phyloP scores from a whole-genome alignment of 1,140 invertebrate species.

The Aphaenogaster floridana region DNA sequence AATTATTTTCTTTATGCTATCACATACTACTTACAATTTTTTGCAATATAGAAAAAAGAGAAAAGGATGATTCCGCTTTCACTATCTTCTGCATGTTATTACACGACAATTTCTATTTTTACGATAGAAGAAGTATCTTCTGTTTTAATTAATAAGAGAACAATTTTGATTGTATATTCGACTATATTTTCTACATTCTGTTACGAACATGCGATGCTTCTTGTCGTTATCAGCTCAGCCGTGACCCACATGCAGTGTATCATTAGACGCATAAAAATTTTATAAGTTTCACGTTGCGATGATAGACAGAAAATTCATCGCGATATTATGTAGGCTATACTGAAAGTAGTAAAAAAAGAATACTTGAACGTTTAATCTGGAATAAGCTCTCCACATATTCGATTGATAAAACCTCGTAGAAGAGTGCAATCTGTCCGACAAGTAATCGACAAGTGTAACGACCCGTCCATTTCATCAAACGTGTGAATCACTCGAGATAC shows the following conservation, averaged over 20 bases:
- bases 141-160: background rate
- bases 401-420: background rate
- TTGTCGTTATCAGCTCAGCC: background rate
- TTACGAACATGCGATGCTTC: background rate
- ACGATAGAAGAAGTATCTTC: background rate
- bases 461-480: background rate
- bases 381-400: background rate
- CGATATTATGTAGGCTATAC: background rate
- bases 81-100: background rate
- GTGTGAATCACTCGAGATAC: background rate
- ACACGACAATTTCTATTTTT: background rate
- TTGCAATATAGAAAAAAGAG: background rate
- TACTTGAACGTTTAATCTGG: background rate
- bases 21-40: background rate
- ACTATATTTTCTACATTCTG: background rate
- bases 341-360: background rate
- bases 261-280: slow-evolving; percentile 8
- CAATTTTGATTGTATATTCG: background rate
- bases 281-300: background rate
- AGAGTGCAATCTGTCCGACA: background rate
- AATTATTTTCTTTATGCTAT: background rate
- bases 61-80: background rate
- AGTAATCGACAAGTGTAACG: slow-evolving; percentile 18
- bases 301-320: slow-evolving; percentile 29
- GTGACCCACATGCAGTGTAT: background rate